Evolutionary conservation across 2,888 invertebrate genomes (phyloP).

Genomic region (Coenonympha glycerion): DNA sequence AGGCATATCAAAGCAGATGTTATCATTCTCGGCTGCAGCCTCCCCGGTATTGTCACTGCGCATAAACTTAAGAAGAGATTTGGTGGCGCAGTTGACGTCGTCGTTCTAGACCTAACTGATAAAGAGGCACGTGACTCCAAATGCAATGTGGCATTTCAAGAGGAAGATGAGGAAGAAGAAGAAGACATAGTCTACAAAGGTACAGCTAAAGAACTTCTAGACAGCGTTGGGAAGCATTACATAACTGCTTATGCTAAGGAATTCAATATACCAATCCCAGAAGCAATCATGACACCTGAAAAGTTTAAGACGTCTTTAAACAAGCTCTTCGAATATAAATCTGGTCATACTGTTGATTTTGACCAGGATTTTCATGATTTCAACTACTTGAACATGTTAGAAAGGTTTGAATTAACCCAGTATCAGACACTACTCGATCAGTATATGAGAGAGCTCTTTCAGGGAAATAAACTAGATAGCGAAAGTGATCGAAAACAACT

Average conservation of each 20-base stretch:
- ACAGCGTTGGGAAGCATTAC: conserved; percentile 47
- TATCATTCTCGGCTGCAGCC: conserved; percentile 62
- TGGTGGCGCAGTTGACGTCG: conserved; percentile 59
- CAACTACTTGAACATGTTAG: conserved; percentile 49
- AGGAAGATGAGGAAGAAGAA: conserved; percentile 26
- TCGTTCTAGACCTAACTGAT: conserved; percentile 51
- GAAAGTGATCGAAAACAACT: conserved; percentile 39
- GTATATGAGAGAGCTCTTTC: conserved; percentile 52
- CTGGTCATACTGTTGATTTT: conserved; percentile 49
- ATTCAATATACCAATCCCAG: conserved; percentile 52
- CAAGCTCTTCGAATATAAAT: conserved; percentile 56
- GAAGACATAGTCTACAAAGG: conserved; percentile 24
- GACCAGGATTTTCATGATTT: conserved; percentile 51
- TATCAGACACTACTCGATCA: conserved; percentile 54
- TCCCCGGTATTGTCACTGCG: conserved; percentile 64
- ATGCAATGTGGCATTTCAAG: conserved; percentile 50
- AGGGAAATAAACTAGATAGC: conserved; percentile 31
- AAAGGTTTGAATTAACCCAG: conserved; percentile 61
- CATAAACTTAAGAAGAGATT: conserved; percentile 62
- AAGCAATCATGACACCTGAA: conserved; percentile 44
- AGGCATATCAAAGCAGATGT: conserved; percentile 53
- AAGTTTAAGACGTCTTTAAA: conserved; percentile 34
- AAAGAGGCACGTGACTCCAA: conserved; percentile 33
- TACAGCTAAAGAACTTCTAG: conserved; percentile 34
- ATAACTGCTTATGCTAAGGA: conserved; percentile 49